These are phyloP conservation scores for Diachasmimorpha longicaudata DNA, from an alignment of 1,140 invertebrate genomes.

Conservation along the genomic window DNA sequence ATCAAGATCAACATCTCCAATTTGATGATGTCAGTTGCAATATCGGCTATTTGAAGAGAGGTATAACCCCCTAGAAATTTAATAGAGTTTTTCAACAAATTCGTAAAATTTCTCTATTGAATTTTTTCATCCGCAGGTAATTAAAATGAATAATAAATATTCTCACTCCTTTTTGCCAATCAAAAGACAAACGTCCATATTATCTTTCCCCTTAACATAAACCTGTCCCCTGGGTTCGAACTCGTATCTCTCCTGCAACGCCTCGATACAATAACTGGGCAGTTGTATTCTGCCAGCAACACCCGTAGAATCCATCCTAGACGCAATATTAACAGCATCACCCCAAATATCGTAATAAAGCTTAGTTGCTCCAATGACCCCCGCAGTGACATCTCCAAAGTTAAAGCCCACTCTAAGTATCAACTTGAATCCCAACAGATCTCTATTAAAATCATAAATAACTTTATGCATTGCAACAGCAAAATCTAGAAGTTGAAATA, in stretches of 20 bases:
- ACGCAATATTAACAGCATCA: constrained; percentile 96
- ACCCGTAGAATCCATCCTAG: constrained; percentile 93
- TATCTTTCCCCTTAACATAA: constrained; percentile 94
- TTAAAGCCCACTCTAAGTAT: constrained; percentile 87
- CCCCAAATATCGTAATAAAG: constrained; percentile 99
- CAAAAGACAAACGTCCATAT: constrained; percentile 88
- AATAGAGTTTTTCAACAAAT: too few relatives aligned
- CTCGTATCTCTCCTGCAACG: constrained; percentile 72
- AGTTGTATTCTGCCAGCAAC: constrained; percentile 87
- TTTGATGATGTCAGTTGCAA: too few relatives aligned
- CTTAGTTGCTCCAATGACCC: constrained; percentile 95
- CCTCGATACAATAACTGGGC: constrained; percentile 73
- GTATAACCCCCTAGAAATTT: too few relatives aligned
- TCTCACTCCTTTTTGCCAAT: constrained; percentile 56
- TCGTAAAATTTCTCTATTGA: too few relatives aligned
- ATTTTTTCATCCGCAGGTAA: too few relatives aligned
- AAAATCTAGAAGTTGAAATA: constrained; percentile 88
- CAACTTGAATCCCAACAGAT: constrained; percentile 87
- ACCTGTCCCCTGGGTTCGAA: constrained; percentile 86
- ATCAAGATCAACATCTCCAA: too few relatives aligned
- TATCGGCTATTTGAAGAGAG: too few relatives aligned
- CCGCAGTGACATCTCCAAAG: constrained; percentile 91
- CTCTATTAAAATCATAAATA: constrained; percentile 86
- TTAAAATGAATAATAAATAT: too few relatives aligned
- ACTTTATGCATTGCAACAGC: constrained; percentile 86